Evolutionary conservation across 2,797 vertebrate species (phyloP).

Genomic region (Acrocephalus scirpaceus): DNA sequence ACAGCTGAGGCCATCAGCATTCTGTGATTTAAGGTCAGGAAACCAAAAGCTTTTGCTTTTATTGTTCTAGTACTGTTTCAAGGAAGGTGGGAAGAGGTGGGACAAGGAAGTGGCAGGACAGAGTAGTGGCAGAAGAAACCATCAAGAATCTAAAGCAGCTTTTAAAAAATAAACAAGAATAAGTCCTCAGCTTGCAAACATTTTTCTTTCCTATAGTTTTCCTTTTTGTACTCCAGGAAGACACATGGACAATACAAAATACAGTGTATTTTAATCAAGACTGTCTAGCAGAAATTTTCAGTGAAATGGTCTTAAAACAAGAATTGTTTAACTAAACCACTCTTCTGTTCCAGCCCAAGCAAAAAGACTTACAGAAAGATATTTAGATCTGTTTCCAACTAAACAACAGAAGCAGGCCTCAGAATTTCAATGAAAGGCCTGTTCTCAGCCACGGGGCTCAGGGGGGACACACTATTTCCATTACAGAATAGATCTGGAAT

Average conservation of each 20-base stretch:
- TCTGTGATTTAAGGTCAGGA: neutral
- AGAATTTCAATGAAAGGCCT: neutral
- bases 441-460: neutral
- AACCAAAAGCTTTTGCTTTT: conserved; percentile 45
- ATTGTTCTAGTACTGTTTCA: neutral
- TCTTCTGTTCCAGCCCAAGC: neutral
- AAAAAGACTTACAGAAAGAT: neutral
- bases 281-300: neutral
- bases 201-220: neutral
- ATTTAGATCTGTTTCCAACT: neutral
- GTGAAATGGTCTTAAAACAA: neutral
- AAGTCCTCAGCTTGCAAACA: neutral
- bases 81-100: neutral
- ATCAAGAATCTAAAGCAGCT: neutral
- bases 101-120: neutral
- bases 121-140: neutral
- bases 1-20: neutral
- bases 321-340: neutral
- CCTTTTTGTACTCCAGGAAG: neutral
- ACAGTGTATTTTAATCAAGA: neutral
- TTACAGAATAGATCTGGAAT: neutral
- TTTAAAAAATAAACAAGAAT: neutral
- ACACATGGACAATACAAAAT: neutral
- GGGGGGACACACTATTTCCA: neutral
- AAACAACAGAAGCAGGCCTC: neutral